Evolutionary conservation across 53 echinoderm and acorn worm genomes (phyloP), one percentile per base, ranked within the genome.

Genomic region (Crossaster papposus): DNA sequence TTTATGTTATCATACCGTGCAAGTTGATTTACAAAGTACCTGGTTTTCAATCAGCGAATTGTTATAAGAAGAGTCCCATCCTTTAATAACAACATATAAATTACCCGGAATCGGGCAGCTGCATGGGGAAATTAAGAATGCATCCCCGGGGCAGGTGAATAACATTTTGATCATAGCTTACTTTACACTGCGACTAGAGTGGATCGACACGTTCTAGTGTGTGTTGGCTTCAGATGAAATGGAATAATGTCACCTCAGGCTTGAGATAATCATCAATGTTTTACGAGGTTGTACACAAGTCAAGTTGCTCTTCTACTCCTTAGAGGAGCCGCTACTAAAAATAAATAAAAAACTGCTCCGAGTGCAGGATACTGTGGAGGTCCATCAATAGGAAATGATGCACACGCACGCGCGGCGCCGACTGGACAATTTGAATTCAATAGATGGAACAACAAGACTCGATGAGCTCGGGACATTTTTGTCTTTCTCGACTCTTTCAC

Each of bases 191-290:
- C 15, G 58, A 58, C 17, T 58, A 2, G 17, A 17, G 58, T 20
- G 22, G 58, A 20, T 20, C 22, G 58, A 58, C 58, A 58, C 58
- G 58, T 14, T 17, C 17, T 17, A 58, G 58, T 15, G 2, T 14
- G 58, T 44, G 44, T 9, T 44, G 9, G 44, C 5, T 7, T 44
- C 1, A 44, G 44, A 44, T 44, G 44, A 44, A 44, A 44, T 44
- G 44, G 44, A 44, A 44, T 44, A 5, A 44, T 44, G 44, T 28
- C 68, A 68, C 68, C 24, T 10, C 11, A 10, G 68, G 68, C 68
- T 68, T n/a, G 9, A 68, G 28, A 68, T 68, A 24, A 68, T 68
- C n/a, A 68, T 68, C 68, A 68, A 23, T 68, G 68, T 68, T 68
- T 68, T 68, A 68, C 22, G 68, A 68, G 68, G 68, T 68, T 68